These are phyloP conservation scores for Andrena minutula DNA, from an alignment of 2,888 invertebrate genomes.

Conservation along the genomic window DNA sequence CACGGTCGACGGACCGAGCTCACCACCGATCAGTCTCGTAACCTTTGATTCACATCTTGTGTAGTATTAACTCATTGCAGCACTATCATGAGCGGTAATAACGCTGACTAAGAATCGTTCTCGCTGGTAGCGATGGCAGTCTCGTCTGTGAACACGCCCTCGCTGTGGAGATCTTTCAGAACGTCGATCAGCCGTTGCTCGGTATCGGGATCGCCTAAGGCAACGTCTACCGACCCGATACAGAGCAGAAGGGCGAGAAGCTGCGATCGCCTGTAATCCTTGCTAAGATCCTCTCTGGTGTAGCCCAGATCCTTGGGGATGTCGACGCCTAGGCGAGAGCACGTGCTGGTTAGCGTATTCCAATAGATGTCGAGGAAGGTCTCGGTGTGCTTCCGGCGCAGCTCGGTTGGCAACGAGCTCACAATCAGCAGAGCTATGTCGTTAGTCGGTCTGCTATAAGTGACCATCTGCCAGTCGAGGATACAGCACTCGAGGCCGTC, in stretches of 20 bases:
- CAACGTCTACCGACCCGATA: conserved; percentile 93
- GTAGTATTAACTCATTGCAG: conserved; percentile 62
- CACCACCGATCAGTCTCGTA: conserved; percentile 36
- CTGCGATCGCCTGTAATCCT: conserved; percentile 89
- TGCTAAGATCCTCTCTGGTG: conserved; percentile 86
- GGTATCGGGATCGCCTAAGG: conserved; percentile 91
- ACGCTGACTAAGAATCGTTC: conserved; percentile 60
- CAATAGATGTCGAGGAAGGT: conserved; percentile 90
- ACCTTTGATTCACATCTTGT: conserved; percentile 58
- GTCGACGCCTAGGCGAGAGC: conserved; percentile 88
- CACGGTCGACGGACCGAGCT: conserved; percentile 14
- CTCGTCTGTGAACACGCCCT: conserved; percentile 88
- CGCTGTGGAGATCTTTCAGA: conserved; percentile 90
- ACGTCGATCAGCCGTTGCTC: conserved; percentile 91
- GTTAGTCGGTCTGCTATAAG: conserved; percentile 91
- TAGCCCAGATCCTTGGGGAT: conserved; percentile 86
- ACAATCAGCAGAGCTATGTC: conserved; percentile 91
- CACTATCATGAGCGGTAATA: conserved; percentile 58
- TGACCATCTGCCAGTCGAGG: conserved; percentile 95
- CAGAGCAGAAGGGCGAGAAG: conserved; percentile 91
- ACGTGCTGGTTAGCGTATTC: conserved; percentile 87
- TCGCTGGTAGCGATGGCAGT: conserved; percentile 63
- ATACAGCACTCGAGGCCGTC: conserved; percentile 88
- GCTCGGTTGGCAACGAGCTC: conserved; percentile 90
- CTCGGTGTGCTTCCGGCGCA: conserved; percentile 88